Evolutionary conservation across 2,113 vertebrate genomes (phyloP).

Genomic region (Sclerurus mexicanus): DNA sequence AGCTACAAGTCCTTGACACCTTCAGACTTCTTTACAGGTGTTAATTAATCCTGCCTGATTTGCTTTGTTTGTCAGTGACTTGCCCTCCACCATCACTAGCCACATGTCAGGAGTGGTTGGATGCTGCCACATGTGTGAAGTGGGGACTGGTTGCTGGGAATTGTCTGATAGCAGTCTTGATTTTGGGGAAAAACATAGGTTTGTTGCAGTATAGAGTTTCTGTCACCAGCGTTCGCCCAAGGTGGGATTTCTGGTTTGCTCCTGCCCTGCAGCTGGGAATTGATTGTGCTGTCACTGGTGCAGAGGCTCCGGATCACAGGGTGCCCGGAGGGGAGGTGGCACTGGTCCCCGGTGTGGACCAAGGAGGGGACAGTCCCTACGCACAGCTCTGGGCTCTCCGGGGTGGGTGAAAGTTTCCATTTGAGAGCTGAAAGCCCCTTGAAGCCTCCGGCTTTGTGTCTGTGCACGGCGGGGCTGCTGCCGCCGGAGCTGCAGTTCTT

Average conservation of each 20-base stretch:
- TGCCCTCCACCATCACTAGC: not conserved
- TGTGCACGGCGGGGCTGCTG: accelerated
- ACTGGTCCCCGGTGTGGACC: accelerated
- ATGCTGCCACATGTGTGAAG: not conserved
- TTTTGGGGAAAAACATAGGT: accelerated
- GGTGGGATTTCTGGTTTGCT: not conserved
- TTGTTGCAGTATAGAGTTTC: not conserved
- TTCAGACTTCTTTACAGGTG: not conserved
- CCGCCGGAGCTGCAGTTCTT: not conserved
- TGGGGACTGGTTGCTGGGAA: not conserved
- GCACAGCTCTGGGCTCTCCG: accelerated
- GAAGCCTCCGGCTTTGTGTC: not conserved
- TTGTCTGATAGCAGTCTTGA: not conserved
- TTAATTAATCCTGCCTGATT: not conserved
- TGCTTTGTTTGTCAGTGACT: not conserved
- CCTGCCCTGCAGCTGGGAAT: not conserved
- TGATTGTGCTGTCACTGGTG: not conserved
- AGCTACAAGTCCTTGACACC: not conserved
- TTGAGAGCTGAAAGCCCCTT: not conserved
- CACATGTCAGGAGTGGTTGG: accelerated
- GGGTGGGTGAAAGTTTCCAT: not conserved
- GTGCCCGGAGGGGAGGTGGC: accelerated
- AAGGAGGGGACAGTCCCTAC: accelerated
- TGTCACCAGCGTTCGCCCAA: not conserved
- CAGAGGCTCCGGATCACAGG: accelerated